Base-by-base conservation (phyloP, 2,797 vertebrate species). In the Tiaroga cobitis region DNA sequence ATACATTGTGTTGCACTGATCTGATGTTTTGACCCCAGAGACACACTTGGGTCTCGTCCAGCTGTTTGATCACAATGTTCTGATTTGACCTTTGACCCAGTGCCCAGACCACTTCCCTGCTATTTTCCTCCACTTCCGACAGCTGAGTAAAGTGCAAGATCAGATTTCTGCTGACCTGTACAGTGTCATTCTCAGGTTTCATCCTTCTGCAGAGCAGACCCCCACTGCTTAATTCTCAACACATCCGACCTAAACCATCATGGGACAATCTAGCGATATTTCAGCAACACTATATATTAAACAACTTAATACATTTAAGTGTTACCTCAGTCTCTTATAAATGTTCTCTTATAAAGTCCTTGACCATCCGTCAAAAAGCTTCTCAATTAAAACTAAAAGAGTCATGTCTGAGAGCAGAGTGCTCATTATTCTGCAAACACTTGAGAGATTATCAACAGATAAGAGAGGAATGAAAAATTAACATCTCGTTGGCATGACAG, bases 71-170 rank as follows among this genome's bases (percentile, higher is more conserved):
- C 63, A 73, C 72, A 87, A 41, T 32, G n/a, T 83, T 61, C 89
- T 82, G 49, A 74, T 88, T 85, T 84, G 92, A 93, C 89, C 89
- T 86, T 37, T 89, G 91, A 90, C 90, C 89, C 56, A 83, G 21
- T 85, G 89, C 83, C 75, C 88, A 93, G 88, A 86, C 70, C 85
- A 43, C 84, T 90, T 89, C 85, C 70, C 54, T 85, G 69, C 86
- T 83, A 89, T 90, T 91, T 90, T 85, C 54, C 82, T 39, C 80
- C 69, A 93, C 91, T 92, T 93, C 88, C 78, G 51, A 89, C 90
- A 92, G 85, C 83, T 65, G 11, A 82, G 82, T 86, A 87, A 56
- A 78, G 78, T n/a, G 59, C 24, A 15, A 82, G 87, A 91, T 92
- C 87, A 85, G 82, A 85, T 90, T 89, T 90, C 91, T 87, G 56